phyloP scores from a whole-genome alignment of 2,888 invertebrate species.

The Embidobia sp. region DNA sequence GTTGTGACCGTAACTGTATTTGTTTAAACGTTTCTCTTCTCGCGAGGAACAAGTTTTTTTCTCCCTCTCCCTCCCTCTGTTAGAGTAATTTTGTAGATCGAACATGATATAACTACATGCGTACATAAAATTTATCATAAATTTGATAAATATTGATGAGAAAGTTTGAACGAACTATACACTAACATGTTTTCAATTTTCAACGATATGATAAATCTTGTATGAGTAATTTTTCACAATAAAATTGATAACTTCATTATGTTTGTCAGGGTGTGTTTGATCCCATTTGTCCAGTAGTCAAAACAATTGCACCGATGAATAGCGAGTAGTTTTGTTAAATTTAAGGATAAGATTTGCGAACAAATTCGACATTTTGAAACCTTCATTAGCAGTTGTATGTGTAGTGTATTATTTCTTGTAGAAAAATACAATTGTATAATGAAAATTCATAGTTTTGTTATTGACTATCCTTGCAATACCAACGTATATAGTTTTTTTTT shows the following conservation, averaged over 20 bases:
- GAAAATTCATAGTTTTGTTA: too few relatives aligned
- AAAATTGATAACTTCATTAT: constrained; percentile 7
- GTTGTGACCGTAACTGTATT: constrained; percentile 33
- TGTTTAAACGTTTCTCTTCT: constrained; percentile 24
- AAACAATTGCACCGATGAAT: constrained; percentile 22
- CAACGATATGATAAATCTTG: constrained; percentile 8
- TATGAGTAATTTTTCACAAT: constrained; percentile 17
- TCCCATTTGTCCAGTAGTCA: constrained; percentile 15
- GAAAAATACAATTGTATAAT: constrained; percentile 51
- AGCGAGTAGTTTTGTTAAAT: constrained; percentile 16
- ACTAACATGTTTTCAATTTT: constrained; percentile 10
- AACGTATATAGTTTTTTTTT: too few relatives aligned
- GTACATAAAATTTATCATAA: constrained; percentile 32
- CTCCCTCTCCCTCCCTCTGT: too few relatives aligned
- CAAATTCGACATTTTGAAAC: constrained; percentile 20
- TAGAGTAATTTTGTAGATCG: constrained; percentile 40
- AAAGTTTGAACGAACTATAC: constrained; percentile 17
- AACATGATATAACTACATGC: constrained; percentile 26
- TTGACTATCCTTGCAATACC: too few relatives aligned
- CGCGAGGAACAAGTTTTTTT: constrained; percentile 5
- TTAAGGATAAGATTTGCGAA: constrained; percentile 10
- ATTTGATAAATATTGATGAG: constrained; percentile 38
- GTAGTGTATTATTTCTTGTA: constrained; percentile 43
- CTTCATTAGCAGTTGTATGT: constrained; percentile 49
- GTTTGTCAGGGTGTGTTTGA: constrained; percentile 18